Percentiles rank a stretch among this genome's conserved stretches.
phyloP scores from a whole-genome alignment of 2,113 vertebrate genomes.

The Pterocles gutturalis region DNA sequence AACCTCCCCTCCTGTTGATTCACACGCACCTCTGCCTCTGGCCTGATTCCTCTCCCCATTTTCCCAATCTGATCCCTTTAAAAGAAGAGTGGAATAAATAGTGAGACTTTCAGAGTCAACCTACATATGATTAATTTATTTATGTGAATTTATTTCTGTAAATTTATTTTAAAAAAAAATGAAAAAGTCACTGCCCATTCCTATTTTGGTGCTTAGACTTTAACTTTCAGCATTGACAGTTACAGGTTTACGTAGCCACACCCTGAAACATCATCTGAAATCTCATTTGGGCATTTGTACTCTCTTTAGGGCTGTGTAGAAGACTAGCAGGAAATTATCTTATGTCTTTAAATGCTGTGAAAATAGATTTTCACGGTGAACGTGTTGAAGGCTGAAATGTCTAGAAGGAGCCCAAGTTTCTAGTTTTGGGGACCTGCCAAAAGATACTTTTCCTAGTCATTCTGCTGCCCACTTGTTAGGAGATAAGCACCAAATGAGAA shows the following conservation, averaged over 20 bases:
- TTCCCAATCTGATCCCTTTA: not conserved
- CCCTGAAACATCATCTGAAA: not conserved
- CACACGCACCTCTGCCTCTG: not conserved
- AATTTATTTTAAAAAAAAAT: not conserved
- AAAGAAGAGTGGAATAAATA: not conserved
- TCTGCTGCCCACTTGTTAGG: not conserved
- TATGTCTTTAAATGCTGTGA: not conserved
- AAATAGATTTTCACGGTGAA: not conserved
- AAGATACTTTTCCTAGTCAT: not conserved
- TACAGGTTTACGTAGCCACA: not conserved
- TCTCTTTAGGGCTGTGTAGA: not conserved
- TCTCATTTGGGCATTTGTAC: not conserved
- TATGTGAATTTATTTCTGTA: not conserved
- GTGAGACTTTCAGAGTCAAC: not conserved
- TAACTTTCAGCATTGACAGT: not conserved
- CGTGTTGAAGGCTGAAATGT: not conserved
- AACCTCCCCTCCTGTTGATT: not conserved
- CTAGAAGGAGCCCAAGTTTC: not conserved
- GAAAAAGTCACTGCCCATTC: not conserved
- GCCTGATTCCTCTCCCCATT: not conserved
- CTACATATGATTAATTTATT: not conserved
- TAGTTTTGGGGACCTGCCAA: not conserved
- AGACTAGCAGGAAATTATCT: not conserved
- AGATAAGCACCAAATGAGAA: not conserved
- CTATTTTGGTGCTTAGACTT: not conserved